Evolutionary conservation across 2,888 invertebrate species (phyloP).

Genomic region (Selenia dentaria): DNA sequence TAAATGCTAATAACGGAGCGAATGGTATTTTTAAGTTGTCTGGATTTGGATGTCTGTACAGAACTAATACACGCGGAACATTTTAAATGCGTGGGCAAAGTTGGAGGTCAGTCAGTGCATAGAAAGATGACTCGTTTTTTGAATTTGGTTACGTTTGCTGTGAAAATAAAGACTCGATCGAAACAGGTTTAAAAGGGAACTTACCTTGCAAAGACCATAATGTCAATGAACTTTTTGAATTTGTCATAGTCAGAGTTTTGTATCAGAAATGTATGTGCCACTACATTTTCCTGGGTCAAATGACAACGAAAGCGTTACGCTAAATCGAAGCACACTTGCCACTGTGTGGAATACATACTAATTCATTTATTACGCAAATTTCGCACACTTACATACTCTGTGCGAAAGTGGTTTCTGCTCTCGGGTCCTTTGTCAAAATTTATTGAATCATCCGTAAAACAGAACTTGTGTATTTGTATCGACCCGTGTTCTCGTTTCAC

Average conservation of each 20-base stretch:
- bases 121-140: slow-evolving; percentile 19
- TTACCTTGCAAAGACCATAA: slow-evolving; percentile 1
- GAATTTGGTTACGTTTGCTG: slow-evolving; percentile 13
- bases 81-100: slow-evolving; percentile 40
- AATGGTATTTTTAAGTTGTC: slow-evolving; percentile 8
- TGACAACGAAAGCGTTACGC: slow-evolving; percentile 26
- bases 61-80: slow-evolving; percentile 58
- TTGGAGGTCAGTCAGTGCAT: slow-evolving; percentile 42
- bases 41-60: slow-evolving; percentile 31
- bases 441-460: slow-evolving; percentile 3
- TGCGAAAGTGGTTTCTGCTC: slow-evolving; percentile 17
- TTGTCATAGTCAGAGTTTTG: neutral
- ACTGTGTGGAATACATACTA: slow-evolving; percentile 27
- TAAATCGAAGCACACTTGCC: slow-evolving; percentile 24
- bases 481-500: too few relatives aligned
- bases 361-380: slow-evolving; percentile 24
- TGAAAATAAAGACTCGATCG: slow-evolving; percentile 8
- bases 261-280: too few relatives aligned
- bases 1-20: slow-evolving; percentile 2
- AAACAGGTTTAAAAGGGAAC: slow-evolving; percentile 30
- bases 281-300: too few relatives aligned
- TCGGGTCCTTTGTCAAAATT: slow-evolving; percentile 7
- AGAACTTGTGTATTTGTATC: too few relatives aligned
- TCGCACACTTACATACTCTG: slow-evolving; percentile 6
- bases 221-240: slow-evolving; percentile 16